phyloP scores from a whole-genome alignment of 1,140 invertebrate genomes.

The Pissodes strobi region DNA sequence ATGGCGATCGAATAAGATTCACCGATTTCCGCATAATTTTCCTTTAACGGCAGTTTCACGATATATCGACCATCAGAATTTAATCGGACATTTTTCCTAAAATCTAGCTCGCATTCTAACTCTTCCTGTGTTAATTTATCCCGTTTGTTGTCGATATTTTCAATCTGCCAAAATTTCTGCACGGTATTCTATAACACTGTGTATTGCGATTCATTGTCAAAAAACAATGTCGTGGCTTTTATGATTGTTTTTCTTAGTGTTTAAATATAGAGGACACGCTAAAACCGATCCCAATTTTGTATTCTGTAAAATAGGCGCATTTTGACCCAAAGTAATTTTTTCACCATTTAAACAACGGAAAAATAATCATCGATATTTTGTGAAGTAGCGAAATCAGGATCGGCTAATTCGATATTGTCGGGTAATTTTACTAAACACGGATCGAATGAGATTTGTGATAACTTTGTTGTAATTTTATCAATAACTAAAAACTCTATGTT shows the following conservation, averaged over 20 bases:
- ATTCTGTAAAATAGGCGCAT: neutral
- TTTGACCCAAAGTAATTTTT: neutral
- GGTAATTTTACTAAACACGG: neutral
- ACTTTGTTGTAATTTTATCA: neutral
- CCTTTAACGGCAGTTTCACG: too few relatives aligned
- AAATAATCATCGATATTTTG: neutral
- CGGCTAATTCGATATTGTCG: neutral
- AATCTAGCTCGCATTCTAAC: conserved; percentile 10
- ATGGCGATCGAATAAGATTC: conserved; percentile 5
- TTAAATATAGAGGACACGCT: neutral
- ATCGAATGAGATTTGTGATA: neutral
- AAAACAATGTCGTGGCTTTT: neutral
- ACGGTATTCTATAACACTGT: neutral
- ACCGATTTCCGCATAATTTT: conserved; percentile 2
- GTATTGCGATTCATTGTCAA: neutral
- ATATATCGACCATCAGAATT: neutral
- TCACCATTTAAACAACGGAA: neutral
- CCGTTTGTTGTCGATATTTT: neutral
- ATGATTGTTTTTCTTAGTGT: neutral
- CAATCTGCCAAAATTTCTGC: neutral
- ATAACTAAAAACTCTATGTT: neutral
- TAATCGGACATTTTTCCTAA: neutral
- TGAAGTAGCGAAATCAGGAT: neutral
- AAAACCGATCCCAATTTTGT: neutral
- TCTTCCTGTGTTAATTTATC: conserved; percentile 9